Conservation (phyloP, 2,113 vertebrate genomes). For the Elaphurus davidianus region DNA sequence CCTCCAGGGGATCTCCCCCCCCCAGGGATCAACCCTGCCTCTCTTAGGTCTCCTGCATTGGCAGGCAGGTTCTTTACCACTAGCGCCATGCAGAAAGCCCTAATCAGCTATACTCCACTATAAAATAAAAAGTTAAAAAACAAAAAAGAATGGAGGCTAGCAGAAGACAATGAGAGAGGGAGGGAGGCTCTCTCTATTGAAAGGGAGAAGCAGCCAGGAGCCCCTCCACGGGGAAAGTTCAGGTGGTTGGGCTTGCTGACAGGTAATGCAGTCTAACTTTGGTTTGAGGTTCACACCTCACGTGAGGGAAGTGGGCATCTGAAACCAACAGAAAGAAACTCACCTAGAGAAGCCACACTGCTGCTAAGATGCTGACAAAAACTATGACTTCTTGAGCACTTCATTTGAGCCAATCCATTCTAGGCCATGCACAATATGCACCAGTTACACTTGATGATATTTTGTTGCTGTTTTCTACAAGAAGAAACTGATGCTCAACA, state of each 20-base stretch:
- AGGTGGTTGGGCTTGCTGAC: neutral
- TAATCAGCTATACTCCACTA: neutral
- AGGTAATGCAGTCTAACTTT: no score
- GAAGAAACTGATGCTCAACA: neutral
- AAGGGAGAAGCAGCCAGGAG: neutral
- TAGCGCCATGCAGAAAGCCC: rapidly evolving
- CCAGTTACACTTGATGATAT: neutral
- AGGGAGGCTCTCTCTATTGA: neutral
- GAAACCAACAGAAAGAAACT: neutral
- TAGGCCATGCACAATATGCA: neutral
- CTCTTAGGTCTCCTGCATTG: neutral
- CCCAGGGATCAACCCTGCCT: neutral
- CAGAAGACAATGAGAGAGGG: neutral
- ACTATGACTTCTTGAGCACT: neutral
- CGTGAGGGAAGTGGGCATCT: neutral
- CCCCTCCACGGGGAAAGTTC: neutral
- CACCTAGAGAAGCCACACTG: neutral
- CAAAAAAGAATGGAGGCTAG: conserved; percentile 20
- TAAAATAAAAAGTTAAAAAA: neutral
- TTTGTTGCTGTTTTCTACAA: neutral
- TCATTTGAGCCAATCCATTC: neutral
- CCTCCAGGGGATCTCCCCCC: neutral
- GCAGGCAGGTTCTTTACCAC: neutral
- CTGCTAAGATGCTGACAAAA: neutral
- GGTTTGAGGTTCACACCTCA: neutral